Percentiles rank a stretch among this genome's conserved stretches.
phyloP scores from a whole-genome alignment of 2,888 invertebrate species.

The Cotesia congregata region DNA sequence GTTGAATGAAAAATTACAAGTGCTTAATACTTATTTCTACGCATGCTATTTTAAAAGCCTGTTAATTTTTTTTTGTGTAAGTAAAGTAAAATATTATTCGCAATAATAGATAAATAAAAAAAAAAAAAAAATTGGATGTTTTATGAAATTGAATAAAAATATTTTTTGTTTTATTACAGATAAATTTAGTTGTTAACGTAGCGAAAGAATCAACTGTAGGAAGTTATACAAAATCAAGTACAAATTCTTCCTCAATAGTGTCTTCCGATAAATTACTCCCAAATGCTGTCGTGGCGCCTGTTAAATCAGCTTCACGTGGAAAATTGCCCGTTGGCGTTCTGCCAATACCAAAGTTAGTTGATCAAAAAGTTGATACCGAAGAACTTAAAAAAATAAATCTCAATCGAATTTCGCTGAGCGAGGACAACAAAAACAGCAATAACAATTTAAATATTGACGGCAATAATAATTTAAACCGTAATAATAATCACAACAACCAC shows the following conservation, averaged over 20 bases:
- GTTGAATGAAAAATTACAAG: neutral
- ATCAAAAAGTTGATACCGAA: constrained; percentile 51
- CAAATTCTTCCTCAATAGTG: constrained; percentile 47
- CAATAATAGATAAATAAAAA: neutral
- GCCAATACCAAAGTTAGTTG: constrained; percentile 62
- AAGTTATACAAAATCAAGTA: constrained; percentile 49
- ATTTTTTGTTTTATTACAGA: neutral
- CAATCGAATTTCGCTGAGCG: constrained; percentile 23
- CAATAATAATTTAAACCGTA: constrained; percentile 32
- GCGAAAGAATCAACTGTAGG: constrained; percentile 39
- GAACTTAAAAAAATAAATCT: constrained; percentile 15
- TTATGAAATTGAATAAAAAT: neutral
- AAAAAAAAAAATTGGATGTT: neutral
- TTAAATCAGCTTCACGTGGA: constrained; percentile 52
- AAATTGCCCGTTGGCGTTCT: constrained; percentile 65
- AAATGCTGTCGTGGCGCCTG: constrained; percentile 34
- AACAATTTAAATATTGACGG: constrained; percentile 10
- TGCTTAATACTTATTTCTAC: neutral
- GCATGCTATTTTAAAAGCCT: neutral
- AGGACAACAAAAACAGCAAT: constrained; percentile 43
- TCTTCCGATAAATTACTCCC: constrained; percentile 47
- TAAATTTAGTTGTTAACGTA: constrained; percentile 32
- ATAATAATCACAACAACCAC: constrained; percentile 24
- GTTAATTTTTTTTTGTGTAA: neutral
- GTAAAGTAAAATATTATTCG: neutral